These are phyloP conservation scores for Drosophila macrospina DNA, from an alignment of 2,888 invertebrate genomes.

Conservation along the genomic window DNA sequence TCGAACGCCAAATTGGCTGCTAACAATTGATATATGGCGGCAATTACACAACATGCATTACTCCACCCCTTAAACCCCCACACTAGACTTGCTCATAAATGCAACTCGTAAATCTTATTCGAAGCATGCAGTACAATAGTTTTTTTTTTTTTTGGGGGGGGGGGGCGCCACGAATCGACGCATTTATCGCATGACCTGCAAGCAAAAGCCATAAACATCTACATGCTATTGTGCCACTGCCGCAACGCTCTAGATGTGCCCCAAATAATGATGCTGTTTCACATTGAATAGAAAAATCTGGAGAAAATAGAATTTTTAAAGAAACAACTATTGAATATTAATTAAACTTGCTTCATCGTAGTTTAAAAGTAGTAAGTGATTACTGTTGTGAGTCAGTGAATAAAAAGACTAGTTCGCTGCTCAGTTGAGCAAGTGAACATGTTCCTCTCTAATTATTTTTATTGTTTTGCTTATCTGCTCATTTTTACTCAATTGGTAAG, in stretches of 20 bases:
- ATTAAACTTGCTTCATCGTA: background rate
- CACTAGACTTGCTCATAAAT: conserved; percentile 64
- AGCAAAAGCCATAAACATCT: conserved; percentile 64
- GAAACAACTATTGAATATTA: background rate
- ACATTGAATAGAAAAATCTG: background rate
- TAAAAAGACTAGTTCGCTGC: no score
- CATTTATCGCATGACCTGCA: conserved; percentile 50
- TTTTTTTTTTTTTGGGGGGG: no score
- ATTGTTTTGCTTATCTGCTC: no score
- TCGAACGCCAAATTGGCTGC: conserved; percentile 76
- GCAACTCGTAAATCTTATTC: conserved; percentile 70
- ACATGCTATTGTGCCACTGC: conserved; percentile 49
- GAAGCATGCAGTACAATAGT: conserved; percentile 53
- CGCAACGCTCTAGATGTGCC: conserved; percentile 31
- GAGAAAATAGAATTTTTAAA: background rate
- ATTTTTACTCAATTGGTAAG: background rate
- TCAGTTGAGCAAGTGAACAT: no score
- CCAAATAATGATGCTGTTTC: conserved; percentile 32
- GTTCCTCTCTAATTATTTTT: no score
- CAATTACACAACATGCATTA: conserved; percentile 72
- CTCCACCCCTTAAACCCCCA: conserved; percentile 37
- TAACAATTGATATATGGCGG: conserved; percentile 73
- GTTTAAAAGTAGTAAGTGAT: background rate
- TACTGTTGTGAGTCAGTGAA: no score
- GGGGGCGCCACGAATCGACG: conserved; percentile 40